Evolutionary conservation across 2,797 vertebrate species (phyloP).

Genomic region (Trachops cirrhosus): DNA sequence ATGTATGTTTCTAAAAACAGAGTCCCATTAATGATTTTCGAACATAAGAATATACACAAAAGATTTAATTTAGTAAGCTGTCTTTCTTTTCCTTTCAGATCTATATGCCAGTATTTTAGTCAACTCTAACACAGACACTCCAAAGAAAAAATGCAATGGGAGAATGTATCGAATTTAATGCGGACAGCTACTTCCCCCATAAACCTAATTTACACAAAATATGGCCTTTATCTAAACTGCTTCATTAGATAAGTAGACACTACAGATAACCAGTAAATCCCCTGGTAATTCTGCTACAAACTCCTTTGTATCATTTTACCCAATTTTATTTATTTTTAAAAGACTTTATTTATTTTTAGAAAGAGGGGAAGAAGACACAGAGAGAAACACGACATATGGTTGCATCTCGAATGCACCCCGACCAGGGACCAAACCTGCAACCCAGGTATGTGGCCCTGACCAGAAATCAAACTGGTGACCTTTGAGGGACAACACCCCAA

Average conservation of each 20-base stretch:
- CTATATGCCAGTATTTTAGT: neutral
- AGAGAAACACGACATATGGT: neutral
- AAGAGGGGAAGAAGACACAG: neutral
- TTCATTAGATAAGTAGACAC: neutral
- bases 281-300: neutral
- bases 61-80: neutral
- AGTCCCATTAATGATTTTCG: neutral
- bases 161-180: conserved; percentile 20
- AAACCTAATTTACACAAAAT: conserved; percentile 45
- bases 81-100: conserved; percentile 33
- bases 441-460: neutral
- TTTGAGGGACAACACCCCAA: neutral
- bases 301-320: neutral
- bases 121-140: neutral
- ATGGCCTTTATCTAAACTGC: neutral
- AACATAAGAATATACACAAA: conserved; percentile 17
- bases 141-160: conserved; percentile 23
- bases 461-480: neutral
- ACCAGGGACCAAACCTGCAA: neutral
- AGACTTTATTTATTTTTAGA: neutral
- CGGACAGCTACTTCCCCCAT: neutral
- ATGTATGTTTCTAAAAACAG: neutral
- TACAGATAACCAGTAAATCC: neutral
- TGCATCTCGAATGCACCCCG: neutral
- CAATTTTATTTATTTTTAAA: neutral